These are phyloP conservation scores for Agriotes lineatus DNA, from an alignment of 2,888 invertebrate species.

Conservation along the genomic window DNA sequence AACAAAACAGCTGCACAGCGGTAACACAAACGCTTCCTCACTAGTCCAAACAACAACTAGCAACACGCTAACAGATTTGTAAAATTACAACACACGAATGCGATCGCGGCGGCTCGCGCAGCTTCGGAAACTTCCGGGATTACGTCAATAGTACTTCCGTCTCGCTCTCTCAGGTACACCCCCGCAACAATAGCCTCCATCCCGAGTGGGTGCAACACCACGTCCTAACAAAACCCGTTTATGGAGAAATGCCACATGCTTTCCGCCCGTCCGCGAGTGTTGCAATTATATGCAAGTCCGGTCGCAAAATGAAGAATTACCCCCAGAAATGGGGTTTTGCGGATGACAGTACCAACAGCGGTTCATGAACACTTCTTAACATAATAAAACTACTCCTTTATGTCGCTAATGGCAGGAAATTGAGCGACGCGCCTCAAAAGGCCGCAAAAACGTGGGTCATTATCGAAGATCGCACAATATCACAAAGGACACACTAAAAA, in stretches of 20 bases:
- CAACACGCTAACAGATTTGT: slow-evolving; percentile 35
- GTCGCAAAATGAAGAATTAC: not conserved
- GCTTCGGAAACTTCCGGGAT: slow-evolving; percentile 59
- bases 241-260: not conserved
- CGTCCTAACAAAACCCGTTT: slow-evolving; percentile 23
- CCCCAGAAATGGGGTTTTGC: not conserved
- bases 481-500: slow-evolving; percentile 30
- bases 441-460: slow-evolving; percentile 31
- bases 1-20: not conserved
- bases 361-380: slow-evolving; percentile 21
- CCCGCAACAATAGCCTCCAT: slow-evolving; percentile 55
- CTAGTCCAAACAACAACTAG: slow-evolving; percentile 5
- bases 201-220: slow-evolving; percentile 28
- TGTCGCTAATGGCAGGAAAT: slow-evolving; percentile 40
- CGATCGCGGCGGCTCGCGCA: slow-evolving; percentile 48
- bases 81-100: slow-evolving; percentile 43
- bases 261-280: not conserved
- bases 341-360: not conserved
- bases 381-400: slow-evolving; percentile 36
- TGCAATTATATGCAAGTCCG: slow-evolving; percentile 10
- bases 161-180: slow-evolving; percentile 58
- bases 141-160: slow-evolving; percentile 64
- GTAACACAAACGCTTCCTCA: slow-evolving; percentile 8
- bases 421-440: slow-evolving; percentile 32
- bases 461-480: slow-evolving; percentile 31